These are phyloP conservation scores for Smithornis capensis DNA, from an alignment of 2,113 vertebrate species.

Conservation along the genomic window DNA sequence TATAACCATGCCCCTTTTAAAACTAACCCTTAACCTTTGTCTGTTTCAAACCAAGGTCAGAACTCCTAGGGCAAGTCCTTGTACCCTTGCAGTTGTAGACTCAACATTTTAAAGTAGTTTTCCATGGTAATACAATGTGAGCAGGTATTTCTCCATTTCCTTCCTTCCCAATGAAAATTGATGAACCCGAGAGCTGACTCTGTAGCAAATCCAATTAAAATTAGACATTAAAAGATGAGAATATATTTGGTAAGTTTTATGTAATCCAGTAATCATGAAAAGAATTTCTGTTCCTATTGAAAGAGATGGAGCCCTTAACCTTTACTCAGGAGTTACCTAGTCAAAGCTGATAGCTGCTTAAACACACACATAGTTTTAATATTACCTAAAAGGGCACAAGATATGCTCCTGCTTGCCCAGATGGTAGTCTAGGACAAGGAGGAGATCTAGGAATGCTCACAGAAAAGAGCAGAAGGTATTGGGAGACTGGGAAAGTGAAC, in stretches of 20 bases:
- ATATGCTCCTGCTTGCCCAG: neutral
- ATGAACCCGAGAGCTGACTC: neutral
- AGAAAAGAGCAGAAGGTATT: neutral
- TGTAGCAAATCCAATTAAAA: neutral
- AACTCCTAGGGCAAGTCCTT: neutral
- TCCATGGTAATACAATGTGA: neutral
- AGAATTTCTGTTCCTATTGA: neutral
- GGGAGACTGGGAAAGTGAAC: neutral
- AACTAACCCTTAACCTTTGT: neutral
- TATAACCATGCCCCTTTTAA: neutral
- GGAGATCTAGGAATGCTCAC: neutral
- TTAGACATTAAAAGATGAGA: neutral
- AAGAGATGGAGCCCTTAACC: neutral
- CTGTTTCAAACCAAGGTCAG: neutral
- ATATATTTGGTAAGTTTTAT: neutral
- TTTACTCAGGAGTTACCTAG: neutral
- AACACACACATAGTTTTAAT: neutral
- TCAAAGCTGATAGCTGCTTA: neutral
- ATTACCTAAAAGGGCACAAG: neutral
- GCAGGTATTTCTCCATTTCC: neutral
- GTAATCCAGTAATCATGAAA: neutral
- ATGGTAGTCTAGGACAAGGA: neutral
- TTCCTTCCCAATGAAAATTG: neutral
- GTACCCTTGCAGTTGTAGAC: neutral
- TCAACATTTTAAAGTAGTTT: neutral